Percentiles rank a stretch among this genome's conserved stretches.
Conservation (phyloP, 1,140 invertebrate species). For the Oscheius sp. region DNA sequence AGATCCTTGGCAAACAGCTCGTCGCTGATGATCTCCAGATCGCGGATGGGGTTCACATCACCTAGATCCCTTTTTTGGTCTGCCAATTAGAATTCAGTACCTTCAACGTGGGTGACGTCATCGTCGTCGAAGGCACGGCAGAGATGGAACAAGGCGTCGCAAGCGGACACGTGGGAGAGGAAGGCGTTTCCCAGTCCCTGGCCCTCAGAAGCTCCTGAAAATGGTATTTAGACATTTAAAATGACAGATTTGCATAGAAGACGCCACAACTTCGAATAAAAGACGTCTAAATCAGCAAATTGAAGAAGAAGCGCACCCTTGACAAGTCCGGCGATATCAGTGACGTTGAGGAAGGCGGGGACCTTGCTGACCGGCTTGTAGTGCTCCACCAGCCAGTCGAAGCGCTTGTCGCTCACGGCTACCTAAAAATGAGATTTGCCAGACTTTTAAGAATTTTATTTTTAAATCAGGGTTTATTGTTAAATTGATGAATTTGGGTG, state of each 20-base stretch:
- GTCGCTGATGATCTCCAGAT: slow-evolving; percentile 92
- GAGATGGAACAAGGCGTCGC: slow-evolving; percentile 97
- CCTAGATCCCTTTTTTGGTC: background rate
- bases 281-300: background rate
- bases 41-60: slow-evolving; percentile 88
- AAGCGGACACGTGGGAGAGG: slow-evolving; percentile 94
- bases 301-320: slow-evolving; percentile 70
- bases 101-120: slow-evolving; percentile 92
- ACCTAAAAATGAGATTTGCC: slow-evolving; percentile 65
- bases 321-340: slow-evolving; percentile 96
- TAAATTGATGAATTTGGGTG: background rate
- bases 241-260: background rate
- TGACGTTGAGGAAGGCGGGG: slow-evolving; percentile 91
- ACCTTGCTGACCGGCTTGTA: slow-evolving; percentile 92
- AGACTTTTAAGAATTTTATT: too few relatives aligned
- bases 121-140: slow-evolving; percentile 97
- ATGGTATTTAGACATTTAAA: background rate
- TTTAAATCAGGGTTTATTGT: too few relatives aligned
- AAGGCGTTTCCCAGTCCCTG: slow-evolving; percentile 98
- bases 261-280: background rate
- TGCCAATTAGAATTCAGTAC: slow-evolving; percentile 18
- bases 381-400: slow-evolving; percentile 85
- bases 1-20: slow-evolving; percentile 88
- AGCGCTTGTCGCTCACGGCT: slow-evolving; percentile 91
- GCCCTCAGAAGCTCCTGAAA: slow-evolving; percentile 77